Conservation (phyloP, 1,140 invertebrate species). For the Campodea augens region DNA sequence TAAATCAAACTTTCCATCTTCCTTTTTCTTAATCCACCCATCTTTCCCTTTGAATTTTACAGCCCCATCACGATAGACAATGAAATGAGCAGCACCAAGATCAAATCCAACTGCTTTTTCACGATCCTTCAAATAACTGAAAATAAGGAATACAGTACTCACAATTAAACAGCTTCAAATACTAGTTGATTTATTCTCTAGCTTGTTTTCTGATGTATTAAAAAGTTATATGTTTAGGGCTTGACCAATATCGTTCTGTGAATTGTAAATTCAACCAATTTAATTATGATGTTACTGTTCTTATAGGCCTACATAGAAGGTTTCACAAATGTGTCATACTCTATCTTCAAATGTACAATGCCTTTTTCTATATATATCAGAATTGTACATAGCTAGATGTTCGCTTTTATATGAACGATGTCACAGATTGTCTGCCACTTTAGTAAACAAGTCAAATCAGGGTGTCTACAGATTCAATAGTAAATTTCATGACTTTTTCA, state of each 20-base stretch:
- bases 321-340: no score
- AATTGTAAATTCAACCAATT: no score
- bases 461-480: no score
- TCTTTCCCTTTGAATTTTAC: slow-evolving; percentile 39
- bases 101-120: slow-evolving; percentile 38
- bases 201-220: background rate
- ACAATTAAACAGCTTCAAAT: background rate
- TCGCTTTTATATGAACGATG: no score
- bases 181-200: background rate
- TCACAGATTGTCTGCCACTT: no score
- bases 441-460: no score
- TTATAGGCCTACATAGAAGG: no score
- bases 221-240: background rate
- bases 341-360: no score
- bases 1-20: slow-evolving; percentile 25
- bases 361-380: no score
- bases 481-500: no score
- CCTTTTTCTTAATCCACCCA: slow-evolving; percentile 26
- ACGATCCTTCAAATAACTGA: slow-evolving; percentile 23
- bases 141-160: slow-evolving; percentile 14
- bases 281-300: no score
- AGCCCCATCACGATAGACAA: slow-evolving; percentile 40
- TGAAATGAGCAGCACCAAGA: slow-evolving; percentile 51
- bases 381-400: no score
- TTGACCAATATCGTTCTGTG: background rate